Percentiles rank a stretch among this genome's conserved stretches.
Conservation (phyloP, 2,797 vertebrate genomes). For the Eidolon dupreanum region DNA sequence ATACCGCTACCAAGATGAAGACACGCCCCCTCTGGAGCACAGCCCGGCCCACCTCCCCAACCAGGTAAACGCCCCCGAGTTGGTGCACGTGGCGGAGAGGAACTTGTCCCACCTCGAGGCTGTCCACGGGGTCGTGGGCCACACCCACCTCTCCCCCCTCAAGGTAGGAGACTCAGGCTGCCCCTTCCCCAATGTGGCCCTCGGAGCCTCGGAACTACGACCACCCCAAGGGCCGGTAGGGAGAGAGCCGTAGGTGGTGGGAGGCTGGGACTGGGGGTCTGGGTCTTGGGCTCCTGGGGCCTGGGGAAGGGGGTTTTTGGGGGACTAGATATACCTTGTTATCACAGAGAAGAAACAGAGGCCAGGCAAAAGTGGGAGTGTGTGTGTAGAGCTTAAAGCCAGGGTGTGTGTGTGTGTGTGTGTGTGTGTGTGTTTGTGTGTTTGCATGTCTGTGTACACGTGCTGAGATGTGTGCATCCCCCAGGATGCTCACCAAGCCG, state of each 20-base stretch:
- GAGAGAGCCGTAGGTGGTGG: conserved; percentile 21
- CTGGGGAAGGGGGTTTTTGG: background rate
- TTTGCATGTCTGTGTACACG: background rate
- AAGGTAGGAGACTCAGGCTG: conserved; percentile 88
- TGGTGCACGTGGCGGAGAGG: conserved; percentile 95
- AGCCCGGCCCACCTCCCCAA: conserved; percentile 97
- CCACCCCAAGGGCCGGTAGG: conserved; percentile 62
- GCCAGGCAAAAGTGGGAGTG: background rate
- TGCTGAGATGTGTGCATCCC: background rate
- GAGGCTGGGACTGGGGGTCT: background rate
- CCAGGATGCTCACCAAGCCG: background rate
- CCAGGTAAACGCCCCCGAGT: conserved; percentile 94
- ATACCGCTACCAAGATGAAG: conserved; percentile 99
- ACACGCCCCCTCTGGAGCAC: conserved; percentile 98
- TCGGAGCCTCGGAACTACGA: conserved; percentile 65
- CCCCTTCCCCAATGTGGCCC: conserved; percentile 74
- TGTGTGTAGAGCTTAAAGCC: background rate
- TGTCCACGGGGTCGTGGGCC: conserved; percentile 92
- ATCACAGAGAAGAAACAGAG: conserved; percentile 36
- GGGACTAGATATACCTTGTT: background rate
- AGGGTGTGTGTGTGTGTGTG: background rate
- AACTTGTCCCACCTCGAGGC: conserved; percentile 94
- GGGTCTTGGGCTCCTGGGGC: conserved; percentile 19
- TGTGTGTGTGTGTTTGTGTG: too few species aligned
- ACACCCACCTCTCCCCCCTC: conserved; percentile 95